Conservation (phyloP, 2,113 vertebrate species). For the Boulengeromyrus knoepffleri region DNA sequence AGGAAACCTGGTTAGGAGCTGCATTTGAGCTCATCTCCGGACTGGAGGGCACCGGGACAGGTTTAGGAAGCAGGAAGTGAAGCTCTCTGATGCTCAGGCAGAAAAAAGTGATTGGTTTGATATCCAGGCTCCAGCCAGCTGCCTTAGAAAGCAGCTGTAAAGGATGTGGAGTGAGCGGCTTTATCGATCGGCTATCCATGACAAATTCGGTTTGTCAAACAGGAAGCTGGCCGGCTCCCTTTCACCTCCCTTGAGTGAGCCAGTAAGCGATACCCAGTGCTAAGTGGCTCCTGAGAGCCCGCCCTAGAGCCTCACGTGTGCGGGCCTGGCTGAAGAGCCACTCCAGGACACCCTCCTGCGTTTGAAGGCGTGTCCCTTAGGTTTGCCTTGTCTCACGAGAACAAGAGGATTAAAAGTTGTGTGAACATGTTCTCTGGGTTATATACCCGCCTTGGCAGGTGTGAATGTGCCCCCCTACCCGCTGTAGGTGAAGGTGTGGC, state of each 20-base stretch:
- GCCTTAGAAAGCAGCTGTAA: neutral
- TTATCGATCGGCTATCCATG: neutral
- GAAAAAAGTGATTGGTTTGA: neutral
- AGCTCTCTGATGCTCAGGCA: neutral
- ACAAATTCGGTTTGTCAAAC: neutral
- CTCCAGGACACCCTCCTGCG: neutral
- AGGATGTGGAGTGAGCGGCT: neutral
- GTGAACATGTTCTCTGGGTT: neutral
- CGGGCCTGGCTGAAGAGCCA: neutral
- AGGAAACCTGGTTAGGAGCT: neutral
- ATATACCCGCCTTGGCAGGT: neutral
- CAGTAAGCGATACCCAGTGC: neutral
- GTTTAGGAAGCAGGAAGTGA: neutral
- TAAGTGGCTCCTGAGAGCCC: neutral
- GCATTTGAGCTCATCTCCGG: neutral
- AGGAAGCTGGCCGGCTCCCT: neutral
- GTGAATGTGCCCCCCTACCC: neutral
- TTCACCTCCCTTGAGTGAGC: neutral
- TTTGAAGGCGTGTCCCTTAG: neutral
- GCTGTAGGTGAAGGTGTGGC: neutral
- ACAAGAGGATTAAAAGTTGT: neutral
- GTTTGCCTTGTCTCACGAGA: neutral
- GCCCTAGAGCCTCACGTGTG: neutral
- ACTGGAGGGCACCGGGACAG: neutral
- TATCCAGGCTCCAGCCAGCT: neutral